Percentiles rank a stretch among this genome's conserved stretches.
phyloP scores from a whole-genome alignment of 2,888 invertebrate species.

The Agriopis aurantiaria region DNA sequence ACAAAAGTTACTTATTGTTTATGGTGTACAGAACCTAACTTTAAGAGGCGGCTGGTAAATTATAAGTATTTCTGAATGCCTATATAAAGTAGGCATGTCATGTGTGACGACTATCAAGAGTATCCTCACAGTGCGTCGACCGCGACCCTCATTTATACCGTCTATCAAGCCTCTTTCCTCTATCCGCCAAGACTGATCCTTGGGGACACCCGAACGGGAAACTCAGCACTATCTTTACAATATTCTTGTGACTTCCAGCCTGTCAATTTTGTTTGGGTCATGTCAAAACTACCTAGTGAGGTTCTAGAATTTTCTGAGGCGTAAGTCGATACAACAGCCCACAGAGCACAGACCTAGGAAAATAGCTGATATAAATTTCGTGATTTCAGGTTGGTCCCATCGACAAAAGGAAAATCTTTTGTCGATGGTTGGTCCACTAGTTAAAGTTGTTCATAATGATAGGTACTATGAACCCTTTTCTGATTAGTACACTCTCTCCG shows the following conservation, averaged over 20 bases:
- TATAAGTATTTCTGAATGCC: not conserved
- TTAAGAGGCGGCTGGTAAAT: no score
- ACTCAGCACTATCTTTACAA: slow-evolving; percentile 7
- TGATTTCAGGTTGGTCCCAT: no score
- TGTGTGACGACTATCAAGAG: not conserved
- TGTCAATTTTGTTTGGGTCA: slow-evolving; percentile 15
- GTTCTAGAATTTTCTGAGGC: not conserved
- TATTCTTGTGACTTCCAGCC: slow-evolving; percentile 6
- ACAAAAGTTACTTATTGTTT: no score
- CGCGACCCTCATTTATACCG: slow-evolving; percentile 10
- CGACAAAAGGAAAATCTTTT: no score
- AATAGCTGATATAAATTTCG: no score
- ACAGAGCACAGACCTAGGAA: no score
- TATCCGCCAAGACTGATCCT: slow-evolving; percentile 1
- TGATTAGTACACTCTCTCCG: no score
- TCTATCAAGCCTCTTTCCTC: slow-evolving; percentile 3
- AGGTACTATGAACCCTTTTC: no score
- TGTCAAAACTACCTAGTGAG: slow-evolving; percentile 17
- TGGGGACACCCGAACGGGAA: slow-evolving; percentile 1
- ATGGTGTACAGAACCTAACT: no score
- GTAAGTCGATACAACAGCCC: not conserved
- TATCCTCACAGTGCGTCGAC: slow-evolving; percentile 2
- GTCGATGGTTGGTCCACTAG: no score
- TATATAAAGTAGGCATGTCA: not conserved
- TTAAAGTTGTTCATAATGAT: no score